Conservation (phyloP, 2,797 vertebrate genomes). For the Esox lucius region DNA sequence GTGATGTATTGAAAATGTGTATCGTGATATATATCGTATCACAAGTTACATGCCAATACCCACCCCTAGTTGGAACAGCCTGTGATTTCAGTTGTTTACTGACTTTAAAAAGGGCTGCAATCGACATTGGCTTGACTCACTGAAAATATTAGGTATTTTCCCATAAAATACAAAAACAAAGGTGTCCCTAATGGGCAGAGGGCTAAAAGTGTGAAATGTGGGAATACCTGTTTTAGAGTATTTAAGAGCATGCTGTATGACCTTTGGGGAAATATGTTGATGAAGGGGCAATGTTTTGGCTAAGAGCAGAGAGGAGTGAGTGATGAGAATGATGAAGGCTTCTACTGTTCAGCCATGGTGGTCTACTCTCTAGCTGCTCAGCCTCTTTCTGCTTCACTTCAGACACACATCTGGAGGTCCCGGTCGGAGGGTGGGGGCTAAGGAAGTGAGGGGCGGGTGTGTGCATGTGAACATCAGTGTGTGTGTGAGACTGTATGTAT, state of each 20-base stretch:
- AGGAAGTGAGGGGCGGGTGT: not conserved
- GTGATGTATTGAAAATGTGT: too few relatives aligned
- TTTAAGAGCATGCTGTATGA: not conserved
- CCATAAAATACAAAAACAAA: not conserved
- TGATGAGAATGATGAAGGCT: not conserved
- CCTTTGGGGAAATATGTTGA: not conserved
- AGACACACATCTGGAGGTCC: conserved; percentile 39
- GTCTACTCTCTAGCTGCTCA: not conserved
- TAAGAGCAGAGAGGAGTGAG: not conserved
- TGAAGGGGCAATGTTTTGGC: not conserved
- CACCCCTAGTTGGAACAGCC: too few relatives aligned
- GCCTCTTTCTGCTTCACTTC: conserved; percentile 19
- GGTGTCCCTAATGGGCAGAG: not conserved
- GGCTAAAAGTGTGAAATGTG: not conserved
- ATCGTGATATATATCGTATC: too few relatives aligned
- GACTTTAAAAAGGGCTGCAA: conserved; percentile 17
- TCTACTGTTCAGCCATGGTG: conserved; percentile 16
- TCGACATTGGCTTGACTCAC: conserved; percentile 2
- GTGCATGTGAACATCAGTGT: not conserved
- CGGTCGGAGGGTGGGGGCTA: conserved; percentile 8
- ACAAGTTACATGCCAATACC: too few relatives aligned
- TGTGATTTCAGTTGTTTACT: too few relatives aligned
- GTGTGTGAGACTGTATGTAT: not conserved
- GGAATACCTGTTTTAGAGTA: not conserved
- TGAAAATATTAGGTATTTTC: not conserved